Evolutionary conservation across 2,888 invertebrate genomes (phyloP).

Genomic region (Diarsia brunnea): DNA sequence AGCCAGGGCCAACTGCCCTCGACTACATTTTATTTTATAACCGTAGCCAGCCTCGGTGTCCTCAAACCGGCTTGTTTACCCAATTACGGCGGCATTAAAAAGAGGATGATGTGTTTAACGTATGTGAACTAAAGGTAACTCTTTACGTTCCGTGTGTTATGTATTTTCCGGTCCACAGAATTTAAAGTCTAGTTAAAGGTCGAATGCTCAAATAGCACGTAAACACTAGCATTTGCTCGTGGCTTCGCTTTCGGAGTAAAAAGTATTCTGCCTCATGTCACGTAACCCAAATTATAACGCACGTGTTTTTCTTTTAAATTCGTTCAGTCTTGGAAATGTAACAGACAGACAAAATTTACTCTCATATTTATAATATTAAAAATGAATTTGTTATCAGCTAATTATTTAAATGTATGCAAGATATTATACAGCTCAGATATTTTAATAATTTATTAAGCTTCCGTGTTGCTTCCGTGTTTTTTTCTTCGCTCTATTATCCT

Average conservation of each 20-base stretch:
- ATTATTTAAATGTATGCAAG: background rate
- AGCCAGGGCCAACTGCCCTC: conserved; percentile 42
- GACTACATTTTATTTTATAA: conserved; percentile 8
- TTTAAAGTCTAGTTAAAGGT: background rate
- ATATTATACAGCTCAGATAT: background rate
- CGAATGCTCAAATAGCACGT: background rate
- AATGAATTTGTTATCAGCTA: background rate
- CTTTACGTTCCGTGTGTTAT: background rate
- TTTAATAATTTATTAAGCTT: background rate
- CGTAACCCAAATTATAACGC: background rate
- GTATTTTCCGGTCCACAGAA: conserved; percentile 10
- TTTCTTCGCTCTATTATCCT: background rate
- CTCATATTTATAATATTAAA: background rate
- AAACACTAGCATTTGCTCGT: background rate
- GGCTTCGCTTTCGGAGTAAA: background rate
- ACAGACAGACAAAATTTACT: background rate
- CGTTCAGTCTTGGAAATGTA: background rate
- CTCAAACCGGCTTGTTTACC: conserved; percentile 25
- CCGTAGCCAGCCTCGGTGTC: conserved; percentile 1
- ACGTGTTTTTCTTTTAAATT: no score
- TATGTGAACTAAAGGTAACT: background rate
- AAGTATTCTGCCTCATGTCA: no score
- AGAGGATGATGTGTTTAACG: conserved; percentile 15
- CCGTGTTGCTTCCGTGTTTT: conserved; percentile 10
- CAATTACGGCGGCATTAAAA: background rate